These are phyloP conservation scores for Hermodice carunculata DNA, from an alignment of 2,888 invertebrate species.

Conservation along the genomic window DNA sequence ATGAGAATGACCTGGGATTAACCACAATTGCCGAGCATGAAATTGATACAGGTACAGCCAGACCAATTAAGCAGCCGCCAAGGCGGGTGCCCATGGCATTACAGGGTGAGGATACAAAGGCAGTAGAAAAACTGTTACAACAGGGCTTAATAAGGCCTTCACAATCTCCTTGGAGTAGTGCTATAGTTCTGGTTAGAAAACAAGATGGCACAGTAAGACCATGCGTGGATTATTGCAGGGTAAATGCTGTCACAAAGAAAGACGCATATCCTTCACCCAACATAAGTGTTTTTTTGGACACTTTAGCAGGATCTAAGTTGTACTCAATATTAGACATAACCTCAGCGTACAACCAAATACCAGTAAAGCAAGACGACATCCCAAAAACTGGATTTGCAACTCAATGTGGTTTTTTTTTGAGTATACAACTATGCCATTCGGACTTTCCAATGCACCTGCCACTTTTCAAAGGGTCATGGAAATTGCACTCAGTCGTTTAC, in stretches of 20 bases:
- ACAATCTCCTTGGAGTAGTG: background rate
- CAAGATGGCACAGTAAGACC: slow-evolving; percentile 25
- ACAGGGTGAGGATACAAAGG: background rate
- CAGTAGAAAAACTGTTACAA: background rate
- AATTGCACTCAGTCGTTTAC: slow-evolving; percentile 22
- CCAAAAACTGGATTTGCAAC: slow-evolving; percentile 42
- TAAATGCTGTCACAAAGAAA: slow-evolving; percentile 32
- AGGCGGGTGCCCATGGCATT: background rate
- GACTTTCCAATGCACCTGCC: slow-evolving; percentile 39
- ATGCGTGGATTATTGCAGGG: slow-evolving; percentile 35
- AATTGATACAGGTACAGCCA: background rate
- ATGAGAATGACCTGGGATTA: background rate
- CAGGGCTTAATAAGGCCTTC: background rate
- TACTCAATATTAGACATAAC: slow-evolving; percentile 41
- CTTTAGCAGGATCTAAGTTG: slow-evolving; percentile 35
- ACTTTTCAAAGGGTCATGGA: slow-evolving; percentile 45
- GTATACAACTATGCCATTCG: slow-evolving; percentile 38
- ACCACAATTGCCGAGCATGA: background rate
- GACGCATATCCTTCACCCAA: slow-evolving; percentile 36
- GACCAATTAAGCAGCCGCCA: slow-evolving; percentile 5
- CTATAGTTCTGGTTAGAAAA: slow-evolving; percentile 30
- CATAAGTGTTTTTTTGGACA: slow-evolving; percentile 31
- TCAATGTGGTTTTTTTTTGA: slow-evolving; percentile 34
- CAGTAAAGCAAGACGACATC: slow-evolving; percentile 27
- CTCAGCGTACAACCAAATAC: slow-evolving; percentile 46